These are phyloP conservation scores for Drosophila pseudotakahashii DNA, from an alignment of 2,888 invertebrate species.

Conservation along the genomic window DNA sequence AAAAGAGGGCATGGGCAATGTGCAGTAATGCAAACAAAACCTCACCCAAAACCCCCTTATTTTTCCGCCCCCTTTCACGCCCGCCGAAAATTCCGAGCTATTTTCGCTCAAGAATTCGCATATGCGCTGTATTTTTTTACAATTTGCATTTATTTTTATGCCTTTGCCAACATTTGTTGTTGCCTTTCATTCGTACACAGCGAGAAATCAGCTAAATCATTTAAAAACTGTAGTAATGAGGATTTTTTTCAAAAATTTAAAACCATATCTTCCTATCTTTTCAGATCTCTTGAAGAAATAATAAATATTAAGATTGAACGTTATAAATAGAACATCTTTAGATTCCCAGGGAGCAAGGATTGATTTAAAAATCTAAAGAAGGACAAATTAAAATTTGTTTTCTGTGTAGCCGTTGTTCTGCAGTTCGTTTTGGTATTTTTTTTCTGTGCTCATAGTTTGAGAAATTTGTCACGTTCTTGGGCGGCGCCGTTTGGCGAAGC, in stretches of 20 bases:
- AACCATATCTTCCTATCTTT: no score
- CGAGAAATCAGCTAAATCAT: background rate
- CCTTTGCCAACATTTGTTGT: slow-evolving; percentile 46
- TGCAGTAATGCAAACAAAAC: slow-evolving; percentile 14
- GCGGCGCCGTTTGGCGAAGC: slow-evolving; percentile 58
- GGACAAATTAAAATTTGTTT: background rate
- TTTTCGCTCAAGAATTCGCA: slow-evolving; percentile 41
- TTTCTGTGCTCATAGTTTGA: slow-evolving; percentile 40
- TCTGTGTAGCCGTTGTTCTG: background rate
- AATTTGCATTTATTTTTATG: slow-evolving; percentile 68
- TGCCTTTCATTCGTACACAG: slow-evolving; percentile 23
- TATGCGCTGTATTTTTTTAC: slow-evolving; percentile 40
- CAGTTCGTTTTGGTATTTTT: slow-evolving; percentile 2
- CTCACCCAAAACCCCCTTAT: background rate
- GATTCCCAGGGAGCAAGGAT: no score
- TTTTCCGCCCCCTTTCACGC: background rate
- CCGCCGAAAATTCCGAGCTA: slow-evolving; percentile 18
- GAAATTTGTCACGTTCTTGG: slow-evolving; percentile 77
- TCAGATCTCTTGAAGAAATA: no score
- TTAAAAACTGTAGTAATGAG: no score
- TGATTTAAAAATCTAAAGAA: no score
- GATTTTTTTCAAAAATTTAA: no score
- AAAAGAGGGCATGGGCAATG: slow-evolving; percentile 15
- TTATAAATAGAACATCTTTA: no score
- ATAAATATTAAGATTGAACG: no score